Conservation (phyloP, 2,113 vertebrate genomes). For the Ciconia stormi region DNA sequence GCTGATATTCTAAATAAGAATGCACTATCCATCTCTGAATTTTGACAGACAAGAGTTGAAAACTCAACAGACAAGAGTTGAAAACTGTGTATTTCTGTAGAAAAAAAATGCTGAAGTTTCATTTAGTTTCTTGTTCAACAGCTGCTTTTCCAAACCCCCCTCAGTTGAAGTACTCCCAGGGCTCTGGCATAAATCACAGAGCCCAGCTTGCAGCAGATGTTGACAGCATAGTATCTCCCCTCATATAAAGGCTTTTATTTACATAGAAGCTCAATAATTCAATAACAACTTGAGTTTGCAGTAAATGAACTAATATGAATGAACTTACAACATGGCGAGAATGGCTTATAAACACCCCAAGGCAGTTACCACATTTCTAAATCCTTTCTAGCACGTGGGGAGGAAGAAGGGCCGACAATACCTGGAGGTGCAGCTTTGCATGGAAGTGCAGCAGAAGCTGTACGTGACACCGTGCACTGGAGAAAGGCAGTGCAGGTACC, state of each 20-base stretch:
- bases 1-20: background rate
- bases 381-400: fast-evolving
- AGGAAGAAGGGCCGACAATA: background rate
- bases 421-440: fast-evolving
- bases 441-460: background rate
- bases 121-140: background rate
- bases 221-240: background rate
- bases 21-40: background rate
- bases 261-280: background rate
- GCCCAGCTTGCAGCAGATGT: background rate
- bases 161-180: background rate
- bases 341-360: fast-evolving
- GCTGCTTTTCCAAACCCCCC: background rate
- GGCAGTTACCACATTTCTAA: background rate
- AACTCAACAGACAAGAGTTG: background rate
- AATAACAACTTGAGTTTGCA: background rate
- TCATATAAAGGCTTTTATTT: background rate
- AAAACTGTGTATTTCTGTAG: background rate
- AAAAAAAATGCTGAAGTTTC: background rate
- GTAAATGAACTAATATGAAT: background rate
- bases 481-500: background rate
- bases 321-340: background rate
- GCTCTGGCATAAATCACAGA: background rate
- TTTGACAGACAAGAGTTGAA: background rate
- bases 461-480: background rate